Base-by-base conservation (phyloP, 2,113 vertebrate species). In the Pelmatolapia mariae region DNA sequence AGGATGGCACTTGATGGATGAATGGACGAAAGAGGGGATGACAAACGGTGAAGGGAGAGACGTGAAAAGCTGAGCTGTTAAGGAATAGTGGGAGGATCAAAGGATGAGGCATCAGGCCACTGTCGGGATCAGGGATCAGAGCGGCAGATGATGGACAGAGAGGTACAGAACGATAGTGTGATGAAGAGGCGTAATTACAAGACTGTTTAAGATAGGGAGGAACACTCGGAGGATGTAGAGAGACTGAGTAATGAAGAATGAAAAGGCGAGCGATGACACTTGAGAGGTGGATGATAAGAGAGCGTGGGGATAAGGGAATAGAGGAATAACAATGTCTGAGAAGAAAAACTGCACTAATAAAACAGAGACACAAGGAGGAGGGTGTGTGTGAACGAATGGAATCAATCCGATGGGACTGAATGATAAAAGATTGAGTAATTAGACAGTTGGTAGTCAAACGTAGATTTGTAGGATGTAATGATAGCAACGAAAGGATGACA, bases 141-240 rank as follows among this genome's bases (percentile, higher is more conserved):
- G 87, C 4, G 50, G 36, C 4, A 36, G 71, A 63, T 92, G 93
- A 89, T 31, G 82, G 91, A 83, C 86, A 80, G 81, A 83, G 66
- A 84, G 84, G 80, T 81, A 57, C 29, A 38, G 84, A 63, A 24
- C 2, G 71, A 90, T 90, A 73, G 80, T 7, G 24, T 81, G 87
- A 93, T 90, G 84, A 89, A 92, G 88, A 83, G 86, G 53, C 89
- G 78, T 85, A 91, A 95, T 93, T 94, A 92, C 92, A 86, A 84
- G 80, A 87, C 86, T 91, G 86, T 84, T 93, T 92, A 82, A 92
- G 90, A 92, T 91, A 82, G 85, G 85, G 86, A 81, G 78, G 56
- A 87, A 89, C 80, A 66, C 82, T 89, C 84, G 3, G 56, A 81
- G 88, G 87, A 91, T 63, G 80, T 73, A 90, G 87, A 68, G 88